These are phyloP conservation scores for Pygmarrhopalites habei DNA, from an alignment of 1,140 invertebrate species.

Conservation along the genomic window DNA sequence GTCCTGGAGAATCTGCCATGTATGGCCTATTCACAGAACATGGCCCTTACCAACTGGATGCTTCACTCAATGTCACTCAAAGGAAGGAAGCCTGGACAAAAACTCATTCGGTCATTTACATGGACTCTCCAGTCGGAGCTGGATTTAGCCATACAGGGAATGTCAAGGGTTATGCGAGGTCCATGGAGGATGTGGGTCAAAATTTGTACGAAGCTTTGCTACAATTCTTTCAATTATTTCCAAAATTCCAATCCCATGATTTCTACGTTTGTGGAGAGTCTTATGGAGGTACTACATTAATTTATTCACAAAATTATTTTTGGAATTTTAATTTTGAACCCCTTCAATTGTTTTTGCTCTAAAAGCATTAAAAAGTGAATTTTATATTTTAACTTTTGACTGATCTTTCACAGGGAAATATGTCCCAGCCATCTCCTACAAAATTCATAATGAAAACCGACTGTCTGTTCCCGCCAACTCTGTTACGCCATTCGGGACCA, in stretches of 20 bases:
- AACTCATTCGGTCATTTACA: slow-evolving; percentile 49
- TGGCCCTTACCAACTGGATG: slow-evolving; percentile 46
- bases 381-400: too few species aligned
- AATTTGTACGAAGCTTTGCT: slow-evolving; percentile 45
- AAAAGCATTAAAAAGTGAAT: too few species aligned
- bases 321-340: too few species aligned
- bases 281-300: slow-evolving; percentile 40
- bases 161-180: slow-evolving; percentile 41
- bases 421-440: too few species aligned
- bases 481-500: too few species aligned
- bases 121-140: slow-evolving; percentile 51
- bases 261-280: slow-evolving; percentile 47
- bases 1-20: slow-evolving; percentile 49
- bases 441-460: too few species aligned
- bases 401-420: too few species aligned
- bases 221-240: slow-evolving; percentile 46
- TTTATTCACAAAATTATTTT: too few species aligned
- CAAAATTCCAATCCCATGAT: slow-evolving; percentile 41
- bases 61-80: slow-evolving; percentile 41
- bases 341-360: too few species aligned
- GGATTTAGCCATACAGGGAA: slow-evolving; percentile 42
- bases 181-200: slow-evolving; percentile 45
- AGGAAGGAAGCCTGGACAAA: slow-evolving; percentile 46
- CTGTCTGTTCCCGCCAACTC: too few species aligned
- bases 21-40: slow-evolving; percentile 52